Conservation (phyloP, 2,888 invertebrate genomes). For the Ceriagrion tenellum region DNA sequence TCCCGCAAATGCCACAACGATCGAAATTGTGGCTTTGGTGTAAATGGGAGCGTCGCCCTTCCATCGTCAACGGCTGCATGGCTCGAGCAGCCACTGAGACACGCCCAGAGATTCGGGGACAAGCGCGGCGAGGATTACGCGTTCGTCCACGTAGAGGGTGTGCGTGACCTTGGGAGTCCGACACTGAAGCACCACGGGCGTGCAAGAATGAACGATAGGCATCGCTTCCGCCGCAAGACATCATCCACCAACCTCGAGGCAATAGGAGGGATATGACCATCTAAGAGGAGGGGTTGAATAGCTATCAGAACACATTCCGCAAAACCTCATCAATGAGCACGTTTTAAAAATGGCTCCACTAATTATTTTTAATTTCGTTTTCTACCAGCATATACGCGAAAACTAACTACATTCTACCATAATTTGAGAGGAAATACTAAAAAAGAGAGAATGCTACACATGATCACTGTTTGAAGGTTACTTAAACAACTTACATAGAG, state of each 20-base stretch:
- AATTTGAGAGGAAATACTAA: too few species aligned
- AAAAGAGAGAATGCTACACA: too few species aligned
- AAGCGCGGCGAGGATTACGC: background rate
- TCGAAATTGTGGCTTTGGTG: background rate
- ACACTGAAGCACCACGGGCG: background rate
- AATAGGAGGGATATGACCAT: background rate
- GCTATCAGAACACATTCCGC: background rate
- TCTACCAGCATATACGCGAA: too few species aligned
- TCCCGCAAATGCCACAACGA: background rate
- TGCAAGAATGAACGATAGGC: background rate
- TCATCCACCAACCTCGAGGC: background rate
- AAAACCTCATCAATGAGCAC: too few species aligned
- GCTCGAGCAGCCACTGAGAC: background rate
- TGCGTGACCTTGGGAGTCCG: background rate
- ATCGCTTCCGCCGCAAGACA: background rate
- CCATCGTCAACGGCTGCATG: background rate
- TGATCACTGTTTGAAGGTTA: too few species aligned
- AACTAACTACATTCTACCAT: too few species aligned
- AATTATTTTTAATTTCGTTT: too few species aligned
- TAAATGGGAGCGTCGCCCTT: too few species aligned
- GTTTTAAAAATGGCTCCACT: too few species aligned
- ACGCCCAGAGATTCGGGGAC: background rate
- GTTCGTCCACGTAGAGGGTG: background rate
- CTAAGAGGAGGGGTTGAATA: background rate
- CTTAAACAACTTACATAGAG: too few species aligned